phyloP scores from a whole-genome alignment of 2,888 invertebrate genomes.

The Xestia sexstrigata region DNA sequence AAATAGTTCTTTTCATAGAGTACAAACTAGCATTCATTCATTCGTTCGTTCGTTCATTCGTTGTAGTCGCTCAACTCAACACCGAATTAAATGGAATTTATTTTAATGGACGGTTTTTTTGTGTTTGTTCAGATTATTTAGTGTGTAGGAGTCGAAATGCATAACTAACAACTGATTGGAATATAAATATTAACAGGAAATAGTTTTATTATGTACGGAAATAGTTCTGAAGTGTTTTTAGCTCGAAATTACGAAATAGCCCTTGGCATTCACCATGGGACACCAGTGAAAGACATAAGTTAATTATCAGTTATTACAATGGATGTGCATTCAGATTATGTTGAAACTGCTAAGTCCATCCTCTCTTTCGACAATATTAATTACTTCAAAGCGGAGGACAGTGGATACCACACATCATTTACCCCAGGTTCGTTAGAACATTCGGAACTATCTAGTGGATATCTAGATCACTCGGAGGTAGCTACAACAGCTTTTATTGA shows the following conservation, averaged over 20 bases:
- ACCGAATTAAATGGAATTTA: no score
- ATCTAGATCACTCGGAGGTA: constrained; percentile 73
- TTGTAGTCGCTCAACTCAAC: background rate
- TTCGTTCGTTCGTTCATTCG: background rate
- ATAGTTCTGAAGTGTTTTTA: constrained; percentile 29
- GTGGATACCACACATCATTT: constrained; percentile 86
- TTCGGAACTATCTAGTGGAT: constrained; percentile 79
- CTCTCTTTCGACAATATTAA: constrained; percentile 75
- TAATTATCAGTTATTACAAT: constrained; percentile 68
- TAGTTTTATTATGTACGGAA: constrained; percentile 44
- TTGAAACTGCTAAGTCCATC: constrained; percentile 77
- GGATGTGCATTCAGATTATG: constrained; percentile 80
- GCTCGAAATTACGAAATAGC: constrained; percentile 30
- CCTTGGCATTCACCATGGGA: constrained; percentile 52
- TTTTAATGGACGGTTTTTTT: constrained; percentile 20
- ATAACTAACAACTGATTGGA: background rate
- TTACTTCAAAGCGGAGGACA: constrained; percentile 84
- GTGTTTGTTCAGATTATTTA: constrained; percentile 23
- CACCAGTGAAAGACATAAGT: constrained; percentile 35
- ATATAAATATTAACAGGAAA: background rate
- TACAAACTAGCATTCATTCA: background rate
- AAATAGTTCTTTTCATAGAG: background rate
- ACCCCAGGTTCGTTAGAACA: constrained; percentile 84
- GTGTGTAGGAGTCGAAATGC: constrained; percentile 2
- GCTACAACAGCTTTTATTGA: constrained; percentile 73